A percentile compares a stretch with the other conserved stretches of the same genome.
Evolutionary conservation across 30 jellyfish, hydroid and myxozoan genomes (phyloP).

Genomic region (Haliclystus octoradiatus): DNA sequence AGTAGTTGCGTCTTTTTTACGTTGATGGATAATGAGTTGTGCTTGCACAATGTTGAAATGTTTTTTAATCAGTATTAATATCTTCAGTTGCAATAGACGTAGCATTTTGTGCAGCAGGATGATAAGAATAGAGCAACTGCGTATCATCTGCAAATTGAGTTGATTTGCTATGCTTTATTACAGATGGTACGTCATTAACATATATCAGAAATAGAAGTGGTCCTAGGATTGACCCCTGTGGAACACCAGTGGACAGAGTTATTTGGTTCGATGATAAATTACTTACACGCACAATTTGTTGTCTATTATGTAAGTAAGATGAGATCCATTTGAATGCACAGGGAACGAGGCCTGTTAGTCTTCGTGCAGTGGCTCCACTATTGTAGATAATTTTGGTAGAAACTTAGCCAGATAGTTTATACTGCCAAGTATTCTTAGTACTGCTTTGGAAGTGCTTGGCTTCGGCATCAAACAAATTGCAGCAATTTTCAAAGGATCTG

Average conservation of each 20-base stretch:
- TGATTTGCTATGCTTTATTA: conserved; percentile 2
- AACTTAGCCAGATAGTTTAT: neutral
- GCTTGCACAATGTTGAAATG: too few species aligned
- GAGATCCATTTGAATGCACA: conserved; percentile 24
- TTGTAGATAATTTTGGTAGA: neutral
- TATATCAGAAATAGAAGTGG: conserved; percentile 16
- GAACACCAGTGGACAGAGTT: conserved; percentile 36
- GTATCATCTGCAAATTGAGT: conserved; percentile 34
- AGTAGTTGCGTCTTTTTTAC: too few species aligned
- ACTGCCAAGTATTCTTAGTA: neutral
- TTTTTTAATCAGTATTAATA: too few species aligned
- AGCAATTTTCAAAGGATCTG: neutral
- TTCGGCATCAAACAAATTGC: neutral
- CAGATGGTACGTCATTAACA: conserved; percentile 8
- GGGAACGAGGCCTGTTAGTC: too few species aligned
- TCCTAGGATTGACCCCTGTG: conserved; percentile 33
- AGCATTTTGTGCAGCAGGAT: conserved; percentile 14
- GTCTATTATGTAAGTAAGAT: conserved; percentile 14
- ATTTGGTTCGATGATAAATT: conserved; percentile 8
- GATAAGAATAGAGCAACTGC: conserved; percentile 21
- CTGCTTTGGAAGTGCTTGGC: neutral
- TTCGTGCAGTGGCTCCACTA: neutral
- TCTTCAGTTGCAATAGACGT: conserved; percentile 21
- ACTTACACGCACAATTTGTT: conserved; percentile 8
- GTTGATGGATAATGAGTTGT: too few species aligned